Evolutionary conservation across 2,888 invertebrate genomes (phyloP).

Genomic region (Allygus modestus): DNA sequence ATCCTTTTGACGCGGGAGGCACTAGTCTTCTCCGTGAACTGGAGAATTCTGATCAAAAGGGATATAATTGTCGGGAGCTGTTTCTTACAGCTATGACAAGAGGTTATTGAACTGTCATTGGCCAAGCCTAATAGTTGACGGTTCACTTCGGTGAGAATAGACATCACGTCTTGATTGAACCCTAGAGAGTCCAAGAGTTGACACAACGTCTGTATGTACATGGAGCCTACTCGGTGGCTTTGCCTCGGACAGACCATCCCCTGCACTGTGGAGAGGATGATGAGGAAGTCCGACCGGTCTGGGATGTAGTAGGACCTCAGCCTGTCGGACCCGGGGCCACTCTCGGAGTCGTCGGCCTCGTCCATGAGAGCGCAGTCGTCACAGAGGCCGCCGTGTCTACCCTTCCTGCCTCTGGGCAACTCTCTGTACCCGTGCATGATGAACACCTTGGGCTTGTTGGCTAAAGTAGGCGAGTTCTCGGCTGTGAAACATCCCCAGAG

Average conservation of each 20-base stretch:
- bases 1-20: neutral
- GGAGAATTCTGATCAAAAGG: constrained; percentile 7
- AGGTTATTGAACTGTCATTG: neutral
- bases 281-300: constrained; percentile 1
- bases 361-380: neutral
- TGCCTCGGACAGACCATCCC: neutral
- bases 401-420: neutral
- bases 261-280: neutral
- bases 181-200: neutral
- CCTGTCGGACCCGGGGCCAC: neutral
- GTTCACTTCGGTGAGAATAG: constrained; percentile 9
- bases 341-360: neutral
- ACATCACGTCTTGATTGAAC: neutral
- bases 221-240: neutral
- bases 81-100: neutral
- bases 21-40: neutral
- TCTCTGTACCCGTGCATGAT: neutral
- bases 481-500: constrained; percentile 24
- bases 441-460: constrained; percentile 31
- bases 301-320: constrained; percentile 13
- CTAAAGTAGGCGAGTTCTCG: constrained; percentile 4
- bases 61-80: neutral
- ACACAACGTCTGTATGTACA: constrained; percentile 11
- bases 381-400: neutral
- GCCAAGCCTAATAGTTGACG: neutral